These are phyloP conservation scores for Apotomis turbidana DNA, from an alignment of 2,888 invertebrate species.

Conservation along the genomic window DNA sequence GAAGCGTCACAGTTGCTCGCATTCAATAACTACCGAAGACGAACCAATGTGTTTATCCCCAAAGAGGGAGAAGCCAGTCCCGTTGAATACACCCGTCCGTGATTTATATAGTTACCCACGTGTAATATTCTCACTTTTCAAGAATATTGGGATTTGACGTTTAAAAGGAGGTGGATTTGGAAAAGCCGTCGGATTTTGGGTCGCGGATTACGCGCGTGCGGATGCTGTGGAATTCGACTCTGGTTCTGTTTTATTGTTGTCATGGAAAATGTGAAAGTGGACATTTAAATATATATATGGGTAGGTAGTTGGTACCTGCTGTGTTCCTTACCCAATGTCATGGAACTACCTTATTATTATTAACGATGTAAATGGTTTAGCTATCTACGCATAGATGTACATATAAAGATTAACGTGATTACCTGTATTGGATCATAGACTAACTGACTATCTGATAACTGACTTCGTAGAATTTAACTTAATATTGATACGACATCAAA, in stretches of 20 bases:
- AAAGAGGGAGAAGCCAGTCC: slow-evolving; percentile 28
- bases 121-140: slow-evolving; percentile 46
- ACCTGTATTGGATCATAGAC: no score
- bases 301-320: no score
- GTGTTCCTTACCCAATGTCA: no score
- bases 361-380: no score
- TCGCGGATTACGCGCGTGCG: slow-evolving; percentile 52
- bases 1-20: slow-evolving; percentile 21
- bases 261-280: background rate
- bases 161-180: slow-evolving; percentile 50
- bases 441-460: no score
- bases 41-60: slow-evolving; percentile 36
- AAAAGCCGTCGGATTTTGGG: slow-evolving; percentile 53
- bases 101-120: slow-evolving; percentile 37
- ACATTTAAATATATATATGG: no score
- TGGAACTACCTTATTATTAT: no score
- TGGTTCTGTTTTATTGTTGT: slow-evolving; percentile 41
- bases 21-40: slow-evolving; percentile 31
- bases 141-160: slow-evolving; percentile 52
- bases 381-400: no score
- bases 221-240: slow-evolving; percentile 48
- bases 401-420: no score
- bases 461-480: no score
- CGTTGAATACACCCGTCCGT: slow-evolving; percentile 34
- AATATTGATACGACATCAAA: no score